These are phyloP conservation scores for Diloba caeruleocephala DNA, from an alignment of 2,888 invertebrate genomes.

Conservation along the genomic window DNA sequence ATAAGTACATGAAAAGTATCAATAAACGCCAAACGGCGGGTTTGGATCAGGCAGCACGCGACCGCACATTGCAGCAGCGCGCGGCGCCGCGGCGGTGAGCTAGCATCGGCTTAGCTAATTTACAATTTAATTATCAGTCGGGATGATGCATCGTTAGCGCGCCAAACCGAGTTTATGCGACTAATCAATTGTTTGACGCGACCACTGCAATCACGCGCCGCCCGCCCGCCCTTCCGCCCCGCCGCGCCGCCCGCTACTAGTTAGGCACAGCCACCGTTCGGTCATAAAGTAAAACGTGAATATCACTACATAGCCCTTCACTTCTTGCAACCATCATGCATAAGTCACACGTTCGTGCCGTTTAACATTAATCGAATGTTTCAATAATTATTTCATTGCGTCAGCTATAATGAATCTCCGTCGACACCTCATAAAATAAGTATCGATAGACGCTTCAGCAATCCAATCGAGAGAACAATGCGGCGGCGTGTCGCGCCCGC, in stretches of 20 bases:
- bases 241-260: slow-evolving; percentile 43
- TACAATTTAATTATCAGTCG: slow-evolving; percentile 88
- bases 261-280: slow-evolving; percentile 27
- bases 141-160: slow-evolving; percentile 88
- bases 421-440: slow-evolving; percentile 75
- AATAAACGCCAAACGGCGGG: slow-evolving; percentile 58
- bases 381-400: slow-evolving; percentile 49
- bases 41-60: slow-evolving; percentile 29
- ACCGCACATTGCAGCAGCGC: slow-evolving; percentile 62
- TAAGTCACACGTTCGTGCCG: slow-evolving; percentile 33
- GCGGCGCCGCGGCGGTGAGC: slow-evolving; percentile 68
- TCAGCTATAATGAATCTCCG: slow-evolving; percentile 65
- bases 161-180: slow-evolving; percentile 89
- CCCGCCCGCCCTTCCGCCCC: slow-evolving; percentile 58
- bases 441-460: slow-evolving; percentile 75
- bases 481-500: slow-evolving; percentile 80
- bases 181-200: slow-evolving; percentile 90
- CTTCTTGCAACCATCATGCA: slow-evolving; percentile 34
- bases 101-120: slow-evolving; percentile 87
- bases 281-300: slow-evolving; percentile 39
- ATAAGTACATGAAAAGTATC: slow-evolving; percentile 53
- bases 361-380: slow-evolving; percentile 46
- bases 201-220: slow-evolving; percentile 86
- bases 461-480: slow-evolving; percentile 84
- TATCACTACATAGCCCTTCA: slow-evolving; percentile 34